Base-by-base conservation (phyloP, 2,113 vertebrate species). In the Pelusios castaneus region DNA sequence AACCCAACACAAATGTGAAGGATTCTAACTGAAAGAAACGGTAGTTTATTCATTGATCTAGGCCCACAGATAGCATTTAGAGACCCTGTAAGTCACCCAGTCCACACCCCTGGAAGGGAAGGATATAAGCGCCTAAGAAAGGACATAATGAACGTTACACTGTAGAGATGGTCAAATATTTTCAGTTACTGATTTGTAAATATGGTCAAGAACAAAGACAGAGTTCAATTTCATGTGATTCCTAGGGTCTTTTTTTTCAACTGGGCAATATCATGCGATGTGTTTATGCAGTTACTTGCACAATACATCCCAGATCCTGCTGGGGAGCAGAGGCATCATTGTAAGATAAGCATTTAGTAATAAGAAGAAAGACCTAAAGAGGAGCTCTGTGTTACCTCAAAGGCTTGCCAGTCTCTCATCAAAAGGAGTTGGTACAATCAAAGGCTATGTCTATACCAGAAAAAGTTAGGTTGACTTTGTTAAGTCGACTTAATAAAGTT, bases 1-100 rank as follows among this genome's bases (percentile, higher is more conserved):
- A 95, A 89, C 81, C 82, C 52, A 92, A 80, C 73, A 58, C 84
- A 91, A 91, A 90, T 89, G 47, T 93, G 91, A 88, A 92, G 63
- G 8, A 67, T 17, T 93, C 70, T 95, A 75, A 41, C 4, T 73
- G 51, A 88, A 79, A 89, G 56, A 90, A 88, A 16, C 34, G 79
- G 84, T 10, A 91, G 52, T 5, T 1, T 29, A 80, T 45, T 87
- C 2, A 1, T 83, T 85, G 47, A 9, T 92, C 80, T 87, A 8
- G 24, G 24, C 27, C 4, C n/a, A 41, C 82, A 87, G 38, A 80
- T 52, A 29, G 54, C 79, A 52, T 75, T 83, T 85, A 43, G 76
- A 87, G 70, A 25, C 1, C 0, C 31, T 56, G 21, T 8, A 45
- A 91, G 70, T 79, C 85, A 91, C 75, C 27, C 25, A 73, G 81